A percentile compares a stretch with the other conserved stretches of the same genome.
phyloP scores from a whole-genome alignment of 2,797 vertebrate species.

The Microtus californicus region DNA sequence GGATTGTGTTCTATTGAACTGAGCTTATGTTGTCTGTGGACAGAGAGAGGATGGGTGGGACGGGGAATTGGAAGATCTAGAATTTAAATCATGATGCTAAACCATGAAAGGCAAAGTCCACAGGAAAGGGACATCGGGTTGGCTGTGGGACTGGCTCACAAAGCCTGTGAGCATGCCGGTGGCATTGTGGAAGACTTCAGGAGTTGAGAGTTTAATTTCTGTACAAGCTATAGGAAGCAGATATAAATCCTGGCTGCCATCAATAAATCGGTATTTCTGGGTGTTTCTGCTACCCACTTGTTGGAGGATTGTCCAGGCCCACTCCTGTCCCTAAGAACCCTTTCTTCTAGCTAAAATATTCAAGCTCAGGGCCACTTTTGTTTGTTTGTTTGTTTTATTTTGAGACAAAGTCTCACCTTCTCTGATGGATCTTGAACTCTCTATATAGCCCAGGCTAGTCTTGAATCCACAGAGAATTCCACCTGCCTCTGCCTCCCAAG shows the following conservation, averaged over 20 bases:
- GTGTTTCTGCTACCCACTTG: not conserved
- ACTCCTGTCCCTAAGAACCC: not conserved
- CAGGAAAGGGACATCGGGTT: not conserved
- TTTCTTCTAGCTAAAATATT: not conserved
- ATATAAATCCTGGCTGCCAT: not conserved
- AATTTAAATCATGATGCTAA: not conserved
- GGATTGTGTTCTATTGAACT: not conserved
- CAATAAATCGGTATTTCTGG: not conserved
- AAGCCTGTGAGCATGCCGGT: not conserved
- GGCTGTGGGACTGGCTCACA: not conserved
- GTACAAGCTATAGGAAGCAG: not conserved
- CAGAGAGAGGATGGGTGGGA: not conserved
- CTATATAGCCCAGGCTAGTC: not conserved
- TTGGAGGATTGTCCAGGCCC: not conserved
- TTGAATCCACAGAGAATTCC: not conserved
- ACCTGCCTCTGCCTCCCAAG: not conserved
- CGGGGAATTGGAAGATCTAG: not conserved
- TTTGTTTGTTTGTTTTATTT: not conserved
- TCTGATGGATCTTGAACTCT: not conserved
- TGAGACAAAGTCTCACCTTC: not conserved
- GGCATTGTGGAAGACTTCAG: not conserved
- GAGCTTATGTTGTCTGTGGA: not conserved
- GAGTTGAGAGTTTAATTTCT: not conserved
- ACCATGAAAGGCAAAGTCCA: not conserved
- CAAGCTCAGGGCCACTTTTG: not conserved